phyloP scores from a whole-genome alignment of 2,113 vertebrate species.

The Scomber scombrus region DNA sequence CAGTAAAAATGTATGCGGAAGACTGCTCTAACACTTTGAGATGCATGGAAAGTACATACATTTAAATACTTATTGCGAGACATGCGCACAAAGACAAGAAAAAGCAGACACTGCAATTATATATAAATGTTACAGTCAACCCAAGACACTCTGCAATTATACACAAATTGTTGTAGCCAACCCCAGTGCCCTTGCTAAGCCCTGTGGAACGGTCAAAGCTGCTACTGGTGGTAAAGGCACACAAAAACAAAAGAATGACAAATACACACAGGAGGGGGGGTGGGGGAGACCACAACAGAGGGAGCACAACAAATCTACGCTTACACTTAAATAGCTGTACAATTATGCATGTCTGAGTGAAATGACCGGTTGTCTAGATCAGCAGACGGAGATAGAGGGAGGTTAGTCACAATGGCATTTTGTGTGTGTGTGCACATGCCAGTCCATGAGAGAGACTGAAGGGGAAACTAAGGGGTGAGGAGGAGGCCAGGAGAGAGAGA shows the following conservation, averaged over 20 bases:
- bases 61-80: constrained; percentile 27
- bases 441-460: constrained; percentile 37
- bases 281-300: constrained; percentile 66
- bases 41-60: constrained; percentile 18
- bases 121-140: constrained; percentile 45
- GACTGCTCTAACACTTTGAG: not conserved
- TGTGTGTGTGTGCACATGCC: constrained; percentile 29
- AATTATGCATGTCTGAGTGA: constrained; percentile 78
- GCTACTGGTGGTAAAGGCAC: constrained; percentile 46
- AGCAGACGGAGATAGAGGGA: constrained; percentile 71
- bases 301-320: constrained; percentile 61
- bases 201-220: constrained; percentile 42
- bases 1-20: constrained; percentile 10
- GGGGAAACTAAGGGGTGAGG: constrained; percentile 53
- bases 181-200: constrained; percentile 15
- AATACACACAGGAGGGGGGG: constrained; percentile 35
- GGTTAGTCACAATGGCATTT: constrained; percentile 64
- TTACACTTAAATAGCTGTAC: constrained; percentile 74
- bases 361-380: constrained; percentile 79
- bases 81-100: constrained; percentile 42
- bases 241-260: constrained; percentile 65
- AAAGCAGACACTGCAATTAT: constrained; percentile 60
- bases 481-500: constrained; percentile 57
- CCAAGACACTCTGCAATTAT: constrained; percentile 59
- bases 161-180: constrained; percentile 46